Evolutionary conservation across 2,113 vertebrate species (phyloP).

Genomic region (Callipepla squamata): DNA sequence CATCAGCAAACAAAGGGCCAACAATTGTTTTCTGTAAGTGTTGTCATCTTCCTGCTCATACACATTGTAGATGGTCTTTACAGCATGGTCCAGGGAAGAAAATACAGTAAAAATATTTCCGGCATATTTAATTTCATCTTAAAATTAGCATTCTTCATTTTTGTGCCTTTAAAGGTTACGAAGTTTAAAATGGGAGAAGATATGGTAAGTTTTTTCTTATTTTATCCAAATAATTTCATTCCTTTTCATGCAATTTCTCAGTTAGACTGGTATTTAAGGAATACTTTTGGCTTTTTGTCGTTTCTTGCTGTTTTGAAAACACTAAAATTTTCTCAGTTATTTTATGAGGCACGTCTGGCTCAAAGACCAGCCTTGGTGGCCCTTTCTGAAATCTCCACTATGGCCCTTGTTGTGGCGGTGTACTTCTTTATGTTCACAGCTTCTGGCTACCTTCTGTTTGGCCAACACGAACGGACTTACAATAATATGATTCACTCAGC

Average conservation of each 20-base stretch:
- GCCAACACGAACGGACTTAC: constrained; percentile 73
- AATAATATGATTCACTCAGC: constrained; percentile 42
- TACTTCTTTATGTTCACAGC: constrained; percentile 58
- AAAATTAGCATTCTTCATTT: constrained; percentile 20
- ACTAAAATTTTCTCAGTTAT: constrained; percentile 51
- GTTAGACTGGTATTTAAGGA: constrained; percentile 49
- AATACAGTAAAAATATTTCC: constrained; percentile 24
- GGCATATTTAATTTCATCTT: constrained; percentile 58
- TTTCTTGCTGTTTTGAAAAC: constrained; percentile 72
- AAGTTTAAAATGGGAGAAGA: constrained; percentile 48
- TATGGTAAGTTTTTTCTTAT: constrained; percentile 18
- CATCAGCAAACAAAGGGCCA: background rate
- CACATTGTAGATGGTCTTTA: constrained; percentile 1
- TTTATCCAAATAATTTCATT: constrained; percentile 36
- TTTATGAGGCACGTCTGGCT: constrained; percentile 62
- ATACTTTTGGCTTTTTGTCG: constrained; percentile 56
- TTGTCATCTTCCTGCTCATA: constrained; percentile 44
- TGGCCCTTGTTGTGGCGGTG: constrained; percentile 44
- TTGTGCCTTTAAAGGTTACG: constrained; percentile 7
- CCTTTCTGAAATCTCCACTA: constrained; percentile 57
- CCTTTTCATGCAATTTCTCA: constrained; percentile 68
- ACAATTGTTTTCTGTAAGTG: background rate
- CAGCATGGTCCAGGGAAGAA: background rate
- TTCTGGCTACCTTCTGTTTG: constrained; percentile 74
- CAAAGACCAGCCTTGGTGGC: constrained; percentile 46